Conservation (phyloP, 2,113 vertebrate species). For the Mustela lutreola region DNA sequence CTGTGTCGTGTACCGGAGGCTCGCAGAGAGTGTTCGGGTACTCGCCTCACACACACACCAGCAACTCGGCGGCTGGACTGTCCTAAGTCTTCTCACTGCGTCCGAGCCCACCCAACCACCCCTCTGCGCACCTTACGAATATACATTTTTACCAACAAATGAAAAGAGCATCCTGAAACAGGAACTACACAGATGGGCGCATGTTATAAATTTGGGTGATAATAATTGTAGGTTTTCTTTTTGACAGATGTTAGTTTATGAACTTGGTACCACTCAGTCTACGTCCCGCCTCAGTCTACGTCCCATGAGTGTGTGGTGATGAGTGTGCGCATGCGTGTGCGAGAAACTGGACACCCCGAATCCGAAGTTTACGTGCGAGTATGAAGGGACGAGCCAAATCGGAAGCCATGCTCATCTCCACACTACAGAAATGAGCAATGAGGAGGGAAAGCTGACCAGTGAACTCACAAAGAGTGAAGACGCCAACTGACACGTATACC, state of each 20-base stretch:
- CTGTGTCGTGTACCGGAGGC: not conserved
- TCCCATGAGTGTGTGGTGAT: not conserved
- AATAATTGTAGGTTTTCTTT: not conserved
- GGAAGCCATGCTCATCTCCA: not conserved
- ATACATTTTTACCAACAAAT: not conserved
- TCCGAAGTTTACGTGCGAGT: not conserved
- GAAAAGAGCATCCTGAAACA: not conserved
- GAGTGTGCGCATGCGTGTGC: too few species aligned
- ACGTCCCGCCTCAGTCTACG: not conserved
- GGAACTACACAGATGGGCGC: accelerated
- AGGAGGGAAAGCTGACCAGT: not conserved
- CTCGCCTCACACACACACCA: too few species aligned
- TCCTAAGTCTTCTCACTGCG: too few species aligned
- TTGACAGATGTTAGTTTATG: not conserved
- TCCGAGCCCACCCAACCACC: not conserved
- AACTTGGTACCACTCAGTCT: not conserved
- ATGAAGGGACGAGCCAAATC: not conserved
- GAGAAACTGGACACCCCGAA: not conserved
- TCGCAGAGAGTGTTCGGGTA: not conserved
- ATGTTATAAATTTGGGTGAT: not conserved
- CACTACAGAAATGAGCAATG: not conserved
- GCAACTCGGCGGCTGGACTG: not conserved
- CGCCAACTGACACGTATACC: not conserved
- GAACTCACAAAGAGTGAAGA: not conserved
- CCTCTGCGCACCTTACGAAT: not conserved